phyloP scores from a whole-genome alignment of 2,797 vertebrate genomes.

The Periparus ater region DNA sequence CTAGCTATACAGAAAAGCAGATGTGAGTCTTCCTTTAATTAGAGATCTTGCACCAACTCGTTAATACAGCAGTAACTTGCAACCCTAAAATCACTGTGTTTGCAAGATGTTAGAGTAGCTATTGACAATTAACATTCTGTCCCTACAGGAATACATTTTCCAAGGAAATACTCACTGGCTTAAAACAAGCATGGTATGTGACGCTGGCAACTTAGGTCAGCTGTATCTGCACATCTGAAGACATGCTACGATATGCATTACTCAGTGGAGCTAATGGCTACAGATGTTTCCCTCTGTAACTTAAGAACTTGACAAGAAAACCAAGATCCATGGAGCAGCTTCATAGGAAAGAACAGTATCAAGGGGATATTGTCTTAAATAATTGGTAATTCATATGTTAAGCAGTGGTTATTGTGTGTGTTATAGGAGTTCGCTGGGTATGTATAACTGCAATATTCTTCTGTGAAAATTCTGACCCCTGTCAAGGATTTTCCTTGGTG shows the following conservation, averaged over 20 bases:
- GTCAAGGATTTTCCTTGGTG: background rate
- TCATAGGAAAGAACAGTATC: background rate
- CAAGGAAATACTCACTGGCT: background rate
- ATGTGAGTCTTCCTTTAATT: background rate
- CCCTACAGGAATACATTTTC: background rate
- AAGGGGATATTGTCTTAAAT: background rate
- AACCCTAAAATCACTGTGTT: background rate
- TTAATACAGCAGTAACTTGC: background rate
- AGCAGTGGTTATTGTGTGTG: background rate
- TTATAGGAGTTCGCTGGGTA: background rate
- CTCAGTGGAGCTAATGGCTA: background rate
- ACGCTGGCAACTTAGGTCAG: background rate
- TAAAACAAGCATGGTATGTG: background rate
- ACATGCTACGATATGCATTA: fast-evolving
- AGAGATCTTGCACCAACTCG: background rate
- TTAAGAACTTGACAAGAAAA: background rate
- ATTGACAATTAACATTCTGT: background rate
- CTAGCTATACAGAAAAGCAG: background rate
- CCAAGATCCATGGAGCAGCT: background rate
- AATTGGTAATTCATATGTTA: fast-evolving
- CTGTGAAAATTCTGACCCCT: background rate
- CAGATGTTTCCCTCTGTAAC: background rate
- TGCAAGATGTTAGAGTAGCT: background rate
- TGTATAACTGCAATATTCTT: background rate
- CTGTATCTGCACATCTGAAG: background rate